phyloP scores from a whole-genome alignment of 2,888 invertebrate genomes.

The Drosophila pseudotalamancana region DNA sequence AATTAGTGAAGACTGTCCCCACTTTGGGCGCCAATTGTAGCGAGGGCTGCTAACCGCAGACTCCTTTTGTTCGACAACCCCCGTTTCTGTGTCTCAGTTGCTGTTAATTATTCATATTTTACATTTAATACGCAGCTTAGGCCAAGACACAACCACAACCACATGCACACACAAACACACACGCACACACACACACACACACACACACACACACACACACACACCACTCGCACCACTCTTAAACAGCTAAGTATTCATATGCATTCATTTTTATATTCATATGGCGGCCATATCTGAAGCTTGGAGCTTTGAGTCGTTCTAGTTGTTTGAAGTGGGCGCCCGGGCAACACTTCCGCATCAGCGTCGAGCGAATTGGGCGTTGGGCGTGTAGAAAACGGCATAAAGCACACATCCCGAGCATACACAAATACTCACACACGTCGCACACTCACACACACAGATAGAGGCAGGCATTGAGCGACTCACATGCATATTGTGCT shows the following conservation, averaged over 20 bases:
- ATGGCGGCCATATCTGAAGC: constrained; percentile 48
- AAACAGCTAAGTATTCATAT: constrained; percentile 51
- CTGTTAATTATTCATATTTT: constrained; percentile 79
- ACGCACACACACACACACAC: background rate
- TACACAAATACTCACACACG: background rate
- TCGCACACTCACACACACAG: background rate
- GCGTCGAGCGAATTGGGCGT: constrained; percentile 33
- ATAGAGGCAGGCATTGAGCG: constrained; percentile 15
- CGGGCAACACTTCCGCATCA: constrained; percentile 77
- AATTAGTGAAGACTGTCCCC: constrained; percentile 57
- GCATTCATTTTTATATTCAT: constrained; percentile 55
- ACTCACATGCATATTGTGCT: constrained; percentile 69
- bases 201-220: constrained; percentile 1
- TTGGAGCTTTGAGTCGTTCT: constrained; percentile 66
- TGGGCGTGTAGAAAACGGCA: constrained; percentile 49
- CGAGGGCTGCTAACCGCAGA: constrained; percentile 43
- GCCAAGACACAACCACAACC: constrained; percentile 33
- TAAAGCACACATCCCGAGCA: constrained; percentile 51
- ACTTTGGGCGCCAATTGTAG: constrained; percentile 33
- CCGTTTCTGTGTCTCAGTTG: constrained; percentile 35
- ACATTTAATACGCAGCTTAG: constrained; percentile 76
- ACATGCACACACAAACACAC: constrained; percentile 7
- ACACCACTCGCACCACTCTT: constrained; percentile 7
- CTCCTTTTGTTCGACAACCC: constrained; percentile 26
- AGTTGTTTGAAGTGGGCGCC: constrained; percentile 70